phyloP scores from a whole-genome alignment of 2,888 invertebrate species.

The Drosophila mercatorum region DNA sequence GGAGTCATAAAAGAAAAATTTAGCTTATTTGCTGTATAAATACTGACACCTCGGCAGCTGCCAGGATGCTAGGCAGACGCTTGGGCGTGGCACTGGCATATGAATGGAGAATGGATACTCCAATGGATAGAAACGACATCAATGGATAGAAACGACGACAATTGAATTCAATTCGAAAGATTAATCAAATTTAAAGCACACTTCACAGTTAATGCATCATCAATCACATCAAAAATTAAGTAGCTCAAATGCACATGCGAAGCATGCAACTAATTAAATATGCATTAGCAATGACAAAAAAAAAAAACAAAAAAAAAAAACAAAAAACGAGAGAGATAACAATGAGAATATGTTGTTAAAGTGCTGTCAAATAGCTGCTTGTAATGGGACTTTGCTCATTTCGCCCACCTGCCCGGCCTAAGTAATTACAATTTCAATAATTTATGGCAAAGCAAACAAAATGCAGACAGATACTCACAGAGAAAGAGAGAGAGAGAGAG shows the following conservation, averaged over 20 bases:
- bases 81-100: conserved; percentile 23
- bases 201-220: conserved; percentile 38
- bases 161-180: neutral
- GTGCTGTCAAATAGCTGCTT: conserved; percentile 21
- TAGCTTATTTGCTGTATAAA: conserved; percentile 77
- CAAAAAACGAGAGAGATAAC: conserved; percentile 7
- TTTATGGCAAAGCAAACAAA: conserved; percentile 67
- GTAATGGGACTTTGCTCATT: conserved; percentile 33
- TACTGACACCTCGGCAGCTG: conserved; percentile 67
- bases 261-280: conserved; percentile 71
- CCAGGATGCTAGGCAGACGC: conserved; percentile 39
- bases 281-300: conserved; percentile 43
- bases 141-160: neutral
- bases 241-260: neutral
- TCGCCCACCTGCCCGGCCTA: conserved; percentile 49
- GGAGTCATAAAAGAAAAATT: conserved; percentile 73
- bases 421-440: conserved; percentile 78
- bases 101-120: conserved; percentile 19
- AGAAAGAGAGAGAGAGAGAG: neutral
- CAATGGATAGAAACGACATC: neutral
- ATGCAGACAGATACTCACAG: conserved; percentile 3
- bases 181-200: neutral
- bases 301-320: neutral
- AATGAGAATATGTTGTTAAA: conserved; percentile 24
- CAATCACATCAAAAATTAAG: conserved; percentile 51